Percentiles rank a stretch among this genome's conserved stretches.
These are phyloP conservation scores for Erinaceus europaeus DNA, from an alignment of 2,113 vertebrate genomes.

Conservation along the genomic window DNA sequence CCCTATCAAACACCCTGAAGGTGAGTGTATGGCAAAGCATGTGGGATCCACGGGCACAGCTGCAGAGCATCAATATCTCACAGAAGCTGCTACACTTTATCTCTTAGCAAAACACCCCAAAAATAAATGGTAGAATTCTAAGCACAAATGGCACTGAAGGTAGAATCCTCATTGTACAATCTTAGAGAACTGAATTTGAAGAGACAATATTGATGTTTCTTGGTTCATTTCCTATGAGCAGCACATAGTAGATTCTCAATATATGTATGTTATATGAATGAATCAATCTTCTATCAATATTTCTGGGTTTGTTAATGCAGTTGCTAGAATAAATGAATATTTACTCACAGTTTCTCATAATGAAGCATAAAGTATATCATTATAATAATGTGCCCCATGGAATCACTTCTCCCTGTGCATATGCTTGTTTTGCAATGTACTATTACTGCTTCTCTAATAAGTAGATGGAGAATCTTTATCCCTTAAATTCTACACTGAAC, in stretches of 20 bases:
- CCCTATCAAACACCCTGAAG: slow-evolving; percentile 26
- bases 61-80: slow-evolving; percentile 42
- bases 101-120: slow-evolving; percentile 2
- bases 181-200: slow-evolving; percentile 17
- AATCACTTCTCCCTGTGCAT: background rate
- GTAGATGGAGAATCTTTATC: background rate
- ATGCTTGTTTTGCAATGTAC: background rate
- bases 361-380: background rate
- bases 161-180: slow-evolving; percentile 1
- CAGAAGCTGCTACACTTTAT: background rate
- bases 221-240: background rate
- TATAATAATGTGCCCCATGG: background rate
- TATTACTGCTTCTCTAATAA: background rate
- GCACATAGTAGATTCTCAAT: background rate
- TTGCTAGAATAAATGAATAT: background rate
- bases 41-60: background rate
- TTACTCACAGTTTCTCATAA: slow-evolving; percentile 14
- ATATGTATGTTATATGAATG: background rate
- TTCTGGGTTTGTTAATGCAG: background rate
- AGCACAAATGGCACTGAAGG: slow-evolving; percentile 2
- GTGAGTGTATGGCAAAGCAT: background rate
- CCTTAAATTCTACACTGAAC: background rate
- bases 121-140: slow-evolving; percentile 5
- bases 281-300: background rate
- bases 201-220: background rate